Base-by-base conservation (phyloP, 2,113 vertebrate species). In the Tetrax tetrax region DNA sequence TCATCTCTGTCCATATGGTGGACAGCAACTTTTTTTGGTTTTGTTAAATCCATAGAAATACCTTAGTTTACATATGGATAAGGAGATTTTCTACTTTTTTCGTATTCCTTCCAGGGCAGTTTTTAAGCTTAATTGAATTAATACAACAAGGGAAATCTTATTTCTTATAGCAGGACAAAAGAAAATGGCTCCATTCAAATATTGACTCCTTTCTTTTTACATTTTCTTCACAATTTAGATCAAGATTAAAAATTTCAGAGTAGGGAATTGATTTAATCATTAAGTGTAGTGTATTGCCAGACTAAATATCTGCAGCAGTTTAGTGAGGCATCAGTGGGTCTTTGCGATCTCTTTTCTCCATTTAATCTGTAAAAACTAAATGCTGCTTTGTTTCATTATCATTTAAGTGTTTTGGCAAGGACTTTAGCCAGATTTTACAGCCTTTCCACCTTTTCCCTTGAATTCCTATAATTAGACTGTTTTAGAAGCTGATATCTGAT, bases 331-430 rank as follows among this genome's bases (percentile, higher is more conserved):
- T 72, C 70, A 60, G 43, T 24, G 81, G 18, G 4, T 56, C 53
- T 79, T 90, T 77, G 83, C 2, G 35, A 38, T 82, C 31, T 91
- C 51, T 89, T 66, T 89, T 47, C 74, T 78, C 59, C 61, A 53
- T 86, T 92, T 69, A 92, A 90, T 90, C 75, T 69, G 23, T 60
- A 31, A 70, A 89, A 77, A 79, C 35, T 51, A 90, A 90, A 76
- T 68, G 64, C 43, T 72, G 47, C 29, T 92, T 95, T 87, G 70
- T 95, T 95, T 92, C 68, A 38, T 86, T 47, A 89, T 38, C 35
- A 21, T 48, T 65, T 31, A 47, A 74, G 20, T 59, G 56, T 93
- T 88, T 86, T 95, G 91, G 89, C 94, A 86, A 86, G 63, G 83
- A 38, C 60, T 81, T 57, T 45, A 48, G 66, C 35, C 37, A 61